Evolutionary conservation across 1,140 invertebrate species (phyloP), one percentile per base, ranked within the genome.

Genomic region (Saccostrea echinata): DNA sequence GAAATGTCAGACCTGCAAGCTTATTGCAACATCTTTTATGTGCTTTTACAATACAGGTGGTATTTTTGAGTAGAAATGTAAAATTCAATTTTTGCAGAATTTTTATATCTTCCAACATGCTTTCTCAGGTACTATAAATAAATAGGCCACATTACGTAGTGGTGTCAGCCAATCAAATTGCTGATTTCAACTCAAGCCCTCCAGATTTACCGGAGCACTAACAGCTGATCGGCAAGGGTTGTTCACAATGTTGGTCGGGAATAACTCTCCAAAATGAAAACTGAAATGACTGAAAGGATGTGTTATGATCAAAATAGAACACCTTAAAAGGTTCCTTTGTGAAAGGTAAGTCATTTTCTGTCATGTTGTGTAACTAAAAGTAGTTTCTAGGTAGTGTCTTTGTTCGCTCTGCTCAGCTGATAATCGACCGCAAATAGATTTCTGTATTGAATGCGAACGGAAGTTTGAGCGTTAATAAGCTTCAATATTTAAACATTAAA

Each of bases 21-120:
- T 33, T 33, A 18, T 76, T 76, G 68, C 68, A 76, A 24, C 68
- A 13, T 33, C 68, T 30, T 33, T 30, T 24, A 76, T 76, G 27
- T 76, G 68, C 68, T 76, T 76, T 76, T 30, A 33, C 16, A 76
- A 76, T 27, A 76, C 27, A 76, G 12, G 30, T 76, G 27, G 11
- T 76, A 76, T 30, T 30, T 76, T 33, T 76, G 24, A 16, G 11
- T 76, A 33, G 30, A 76, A 76, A 76, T 76, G 68, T 12, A 76
- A 76, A 33, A 30, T 76, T 76, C 68, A 18, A 76, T 76, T 76
- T 76, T 76, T 76, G 68, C 68, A 76, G 68, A 76, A 76, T 76
- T 76, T 76, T 76, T 30, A 30, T 33, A 13, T 43, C 24, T 33
- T 33, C 27, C 27, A 76, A 76, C 68, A 76, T 76, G 27, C 68